Evolutionary conservation across 2,113 vertebrate species (phyloP).

Genomic region (Ovis canadensis): DNA sequence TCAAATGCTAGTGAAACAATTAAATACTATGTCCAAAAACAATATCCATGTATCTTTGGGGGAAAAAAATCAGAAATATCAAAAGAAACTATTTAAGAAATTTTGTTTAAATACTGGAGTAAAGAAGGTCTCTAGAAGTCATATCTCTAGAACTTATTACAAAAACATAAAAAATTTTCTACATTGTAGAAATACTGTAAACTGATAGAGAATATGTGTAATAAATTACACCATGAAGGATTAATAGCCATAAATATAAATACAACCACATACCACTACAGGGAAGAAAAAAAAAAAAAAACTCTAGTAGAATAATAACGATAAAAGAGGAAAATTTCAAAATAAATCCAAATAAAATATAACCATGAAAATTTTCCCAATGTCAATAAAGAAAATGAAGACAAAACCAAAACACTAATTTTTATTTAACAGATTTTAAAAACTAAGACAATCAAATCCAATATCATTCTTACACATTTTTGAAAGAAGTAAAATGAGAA

Average conservation of each 20-base stretch:
- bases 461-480: not conserved
- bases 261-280: not conserved
- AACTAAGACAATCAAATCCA: not conserved
- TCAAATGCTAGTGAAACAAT: not conserved
- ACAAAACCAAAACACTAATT: not conserved
- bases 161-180: not conserved
- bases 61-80: not conserved
- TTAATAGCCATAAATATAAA: constrained; percentile 15
- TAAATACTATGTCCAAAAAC: constrained; percentile 2
- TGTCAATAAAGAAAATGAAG: constrained; percentile 14
- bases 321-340: not conserved
- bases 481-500: not conserved
- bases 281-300: not conserved
- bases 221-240: not conserved
- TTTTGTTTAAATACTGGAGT: not conserved
- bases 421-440: not conserved
- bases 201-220: not conserved
- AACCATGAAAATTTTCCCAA: not conserved
- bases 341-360: not conserved
- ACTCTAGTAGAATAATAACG: not conserved
- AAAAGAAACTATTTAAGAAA: constrained; percentile 2
- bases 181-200: not conserved
- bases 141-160: not conserved
- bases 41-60: not conserved
- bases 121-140: not conserved